Evolutionary conservation across 2,113 vertebrate genomes (phyloP).

Genomic region (Notarius lentiginosus): DNA sequence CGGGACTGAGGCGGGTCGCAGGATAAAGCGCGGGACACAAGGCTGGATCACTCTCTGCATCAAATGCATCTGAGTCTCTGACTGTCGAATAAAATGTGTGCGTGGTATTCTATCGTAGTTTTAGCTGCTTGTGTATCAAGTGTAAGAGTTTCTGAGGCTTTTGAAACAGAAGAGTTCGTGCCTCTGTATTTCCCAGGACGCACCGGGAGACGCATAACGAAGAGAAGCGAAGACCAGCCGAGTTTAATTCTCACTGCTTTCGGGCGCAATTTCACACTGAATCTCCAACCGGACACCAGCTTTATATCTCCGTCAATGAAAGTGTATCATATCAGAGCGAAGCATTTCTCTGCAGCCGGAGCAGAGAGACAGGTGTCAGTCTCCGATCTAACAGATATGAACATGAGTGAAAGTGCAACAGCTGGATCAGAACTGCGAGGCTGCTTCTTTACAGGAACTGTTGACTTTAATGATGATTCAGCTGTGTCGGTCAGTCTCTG

Average conservation of each 20-base stretch:
- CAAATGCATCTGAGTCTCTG: background rate
- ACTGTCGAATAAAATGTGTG: conserved; percentile 32
- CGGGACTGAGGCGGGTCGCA: background rate
- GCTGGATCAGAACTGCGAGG: conserved; percentile 48
- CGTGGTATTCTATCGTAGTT: conserved; percentile 30
- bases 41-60: background rate
- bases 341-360: background rate
- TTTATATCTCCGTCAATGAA: conserved; percentile 72
- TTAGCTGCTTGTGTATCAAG: conserved; percentile 44
- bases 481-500: conserved; percentile 77
- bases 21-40: background rate
- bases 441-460: conserved; percentile 76
- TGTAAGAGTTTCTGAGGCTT: conserved; percentile 52
- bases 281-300: conserved; percentile 72
- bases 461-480: conserved; percentile 66
- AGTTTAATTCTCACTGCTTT: conserved; percentile 70
- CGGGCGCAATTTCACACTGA: conserved; percentile 70
- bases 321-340: conserved; percentile 62
- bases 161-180: conserved; percentile 55
- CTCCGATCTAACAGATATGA: background rate
- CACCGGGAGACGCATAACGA: conserved; percentile 41
- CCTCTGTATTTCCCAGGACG: conserved; percentile 50
- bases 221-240: conserved; percentile 55
- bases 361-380: conserved; percentile 18
- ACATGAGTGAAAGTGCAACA: conserved; percentile 29